Percentiles rank a stretch among this genome's conserved stretches.
Evolutionary conservation across 2,888 invertebrate genomes (phyloP).

Genomic region (Crocallis elinguaria): DNA sequence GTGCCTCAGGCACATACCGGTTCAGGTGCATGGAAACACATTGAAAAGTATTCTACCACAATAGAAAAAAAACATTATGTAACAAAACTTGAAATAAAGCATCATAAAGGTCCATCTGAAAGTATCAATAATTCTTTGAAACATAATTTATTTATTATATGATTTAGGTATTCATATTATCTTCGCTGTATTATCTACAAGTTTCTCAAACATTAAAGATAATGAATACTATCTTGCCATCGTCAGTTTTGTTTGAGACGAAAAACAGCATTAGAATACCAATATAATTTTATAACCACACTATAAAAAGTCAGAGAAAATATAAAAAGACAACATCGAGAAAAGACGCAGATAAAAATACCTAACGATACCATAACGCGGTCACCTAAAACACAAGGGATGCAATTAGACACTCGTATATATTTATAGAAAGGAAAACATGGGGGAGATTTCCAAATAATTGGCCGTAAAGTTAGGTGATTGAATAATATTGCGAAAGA

Average conservation of each 20-base stretch:
- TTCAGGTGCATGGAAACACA: too few species aligned
- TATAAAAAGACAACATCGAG: conserved; percentile 27
- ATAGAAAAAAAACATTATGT: too few species aligned
- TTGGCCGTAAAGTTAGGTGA: conserved; percentile 38
- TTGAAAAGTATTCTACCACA: too few species aligned
- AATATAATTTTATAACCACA: conserved; percentile 12
- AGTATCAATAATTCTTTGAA: too few species aligned
- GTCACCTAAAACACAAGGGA: conserved; percentile 35
- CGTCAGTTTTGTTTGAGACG: neutral
- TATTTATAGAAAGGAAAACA: conserved; percentile 37
- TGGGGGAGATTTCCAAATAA: conserved; percentile 36
- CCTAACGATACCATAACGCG: conserved; percentile 25
- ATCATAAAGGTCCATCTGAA: too few species aligned
- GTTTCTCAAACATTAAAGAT: too few species aligned
- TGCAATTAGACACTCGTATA: conserved; percentile 33
- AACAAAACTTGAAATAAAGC: too few species aligned
- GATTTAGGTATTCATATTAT: too few species aligned
- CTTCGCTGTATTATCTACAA: too few species aligned
- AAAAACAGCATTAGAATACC: conserved; percentile 12
- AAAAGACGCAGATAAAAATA: conserved; percentile 33
- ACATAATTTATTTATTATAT: too few species aligned
- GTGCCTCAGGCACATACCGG: too few species aligned
- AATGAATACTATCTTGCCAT: neutral
- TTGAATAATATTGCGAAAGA: conserved; percentile 24
- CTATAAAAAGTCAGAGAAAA: conserved; percentile 15